These are phyloP conservation scores for Heteromormyrus szaboi DNA, from an alignment of 2,797 vertebrate species.

Conservation along the genomic window DNA sequence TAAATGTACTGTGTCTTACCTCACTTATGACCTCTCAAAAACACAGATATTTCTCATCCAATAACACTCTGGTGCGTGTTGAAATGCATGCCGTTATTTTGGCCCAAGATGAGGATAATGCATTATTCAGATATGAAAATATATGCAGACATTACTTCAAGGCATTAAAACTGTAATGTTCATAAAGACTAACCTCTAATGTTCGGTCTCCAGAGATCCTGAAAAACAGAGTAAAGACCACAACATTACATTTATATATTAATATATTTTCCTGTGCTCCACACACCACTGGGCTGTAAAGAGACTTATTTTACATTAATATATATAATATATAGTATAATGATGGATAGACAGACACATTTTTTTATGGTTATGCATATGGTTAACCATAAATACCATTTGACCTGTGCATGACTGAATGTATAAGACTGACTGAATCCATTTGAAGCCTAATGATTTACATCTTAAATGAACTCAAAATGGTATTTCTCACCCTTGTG, in stretches of 20 bases:
- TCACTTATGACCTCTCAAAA: not conserved
- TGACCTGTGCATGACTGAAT: not conserved
- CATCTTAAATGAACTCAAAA: not conserved
- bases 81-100: not conserved
- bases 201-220: not conserved
- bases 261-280: not conserved
- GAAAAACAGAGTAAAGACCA: not conserved
- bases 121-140: conserved; percentile 1
- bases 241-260: not conserved
- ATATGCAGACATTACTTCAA: not conserved
- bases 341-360: not conserved
- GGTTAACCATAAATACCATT: not conserved
- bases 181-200: not conserved
- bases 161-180: not conserved
- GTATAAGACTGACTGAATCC: not conserved
- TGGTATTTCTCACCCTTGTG: not conserved
- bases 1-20: not conserved
- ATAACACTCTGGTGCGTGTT: not conserved
- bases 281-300: not conserved
- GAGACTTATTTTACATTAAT: not conserved
- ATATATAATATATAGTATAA: not conserved
- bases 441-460: not conserved
- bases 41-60: not conserved
- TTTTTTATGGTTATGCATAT: not conserved
- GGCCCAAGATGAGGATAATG: not conserved